These are phyloP conservation scores for Buceros bicornis DNA, from an alignment of 2,797 vertebrate genomes.

Conservation along the genomic window DNA sequence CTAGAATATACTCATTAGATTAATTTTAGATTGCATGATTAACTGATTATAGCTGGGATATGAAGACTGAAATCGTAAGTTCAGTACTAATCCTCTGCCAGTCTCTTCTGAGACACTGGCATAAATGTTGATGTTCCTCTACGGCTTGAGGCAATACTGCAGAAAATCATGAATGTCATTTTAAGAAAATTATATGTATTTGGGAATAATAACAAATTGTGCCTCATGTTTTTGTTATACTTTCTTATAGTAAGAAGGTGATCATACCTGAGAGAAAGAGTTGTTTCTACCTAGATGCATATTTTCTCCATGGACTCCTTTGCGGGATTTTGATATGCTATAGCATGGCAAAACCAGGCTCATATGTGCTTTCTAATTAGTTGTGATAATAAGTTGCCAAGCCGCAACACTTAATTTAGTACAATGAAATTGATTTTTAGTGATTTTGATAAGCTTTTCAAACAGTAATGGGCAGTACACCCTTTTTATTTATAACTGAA, in stretches of 20 bases:
- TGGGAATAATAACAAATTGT: background rate
- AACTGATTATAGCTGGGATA: background rate
- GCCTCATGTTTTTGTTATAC: background rate
- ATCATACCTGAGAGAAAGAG: background rate
- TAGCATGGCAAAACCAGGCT: background rate
- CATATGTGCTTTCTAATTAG: background rate
- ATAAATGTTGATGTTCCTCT: background rate
- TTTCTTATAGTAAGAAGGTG: background rate
- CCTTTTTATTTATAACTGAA: conserved; percentile 2
- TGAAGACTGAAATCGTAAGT: background rate
- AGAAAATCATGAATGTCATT: background rate
- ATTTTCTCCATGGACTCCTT: background rate
- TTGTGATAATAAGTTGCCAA: conserved; percentile 12
- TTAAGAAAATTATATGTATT: background rate
- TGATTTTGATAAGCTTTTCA: conserved; percentile 27
- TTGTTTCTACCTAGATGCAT: background rate
- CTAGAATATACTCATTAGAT: background rate
- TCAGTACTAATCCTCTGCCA: background rate
- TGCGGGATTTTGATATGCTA: conserved; percentile 11
- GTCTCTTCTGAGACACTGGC: background rate
- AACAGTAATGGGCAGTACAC: background rate
- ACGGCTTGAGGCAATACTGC: background rate
- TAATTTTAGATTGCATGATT: background rate
- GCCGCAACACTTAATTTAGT: background rate
- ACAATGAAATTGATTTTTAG: background rate